These are phyloP conservation scores for Caiman crocodilus DNA, from an alignment of 2,797 vertebrate genomes.

Conservation along the genomic window DNA sequence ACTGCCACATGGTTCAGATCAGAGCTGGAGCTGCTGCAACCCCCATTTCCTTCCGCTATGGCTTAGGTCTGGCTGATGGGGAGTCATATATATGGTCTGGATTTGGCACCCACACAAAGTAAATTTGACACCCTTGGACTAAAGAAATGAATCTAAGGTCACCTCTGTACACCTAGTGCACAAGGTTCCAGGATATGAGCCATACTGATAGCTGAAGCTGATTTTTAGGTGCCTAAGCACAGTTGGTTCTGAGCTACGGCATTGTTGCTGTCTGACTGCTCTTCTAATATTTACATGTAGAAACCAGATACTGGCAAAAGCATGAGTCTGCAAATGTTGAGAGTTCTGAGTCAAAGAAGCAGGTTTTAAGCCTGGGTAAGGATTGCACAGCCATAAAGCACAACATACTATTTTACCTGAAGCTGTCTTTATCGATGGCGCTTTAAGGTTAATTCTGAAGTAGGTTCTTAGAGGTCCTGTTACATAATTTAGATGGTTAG, in stretches of 20 bases:
- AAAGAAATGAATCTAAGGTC: neutral
- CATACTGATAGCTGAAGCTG: neutral
- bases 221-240: neutral
- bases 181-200: neutral
- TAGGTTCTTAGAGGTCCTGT: neutral
- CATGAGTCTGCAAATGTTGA: neutral
- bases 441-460: neutral
- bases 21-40: too few species aligned
- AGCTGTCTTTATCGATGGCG: neutral
- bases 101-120: too few species aligned
- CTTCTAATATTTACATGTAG: neutral
- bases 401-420: fast-evolving
- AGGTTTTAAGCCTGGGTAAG: neutral
- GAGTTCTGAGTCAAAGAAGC: neutral
- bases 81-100: too few species aligned
- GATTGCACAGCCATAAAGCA: too few species aligned
- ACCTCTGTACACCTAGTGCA: too few species aligned
- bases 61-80: too few species aligned
- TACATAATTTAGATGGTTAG: neutral
- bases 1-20: too few species aligned
- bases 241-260: neutral
- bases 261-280: neutral
- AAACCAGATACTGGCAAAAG: neutral
- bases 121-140: neutral
- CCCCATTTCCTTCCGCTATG: too few species aligned